Conservation (phyloP, 2,888 invertebrate species). For the Drosophila longiperda region DNA sequence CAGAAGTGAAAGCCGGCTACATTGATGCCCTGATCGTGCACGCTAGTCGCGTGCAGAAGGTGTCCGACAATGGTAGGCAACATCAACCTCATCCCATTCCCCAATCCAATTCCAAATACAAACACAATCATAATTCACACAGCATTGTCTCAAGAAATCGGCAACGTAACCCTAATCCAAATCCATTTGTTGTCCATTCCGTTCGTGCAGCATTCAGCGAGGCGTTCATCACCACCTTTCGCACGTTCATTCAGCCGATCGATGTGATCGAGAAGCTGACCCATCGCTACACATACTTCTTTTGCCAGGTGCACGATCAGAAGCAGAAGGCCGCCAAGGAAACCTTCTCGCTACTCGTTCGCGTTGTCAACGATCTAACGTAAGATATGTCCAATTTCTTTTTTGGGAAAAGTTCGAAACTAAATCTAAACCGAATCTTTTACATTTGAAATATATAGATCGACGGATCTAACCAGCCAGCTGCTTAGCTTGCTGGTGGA, state of each 20-base stretch:
- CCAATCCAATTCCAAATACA: conserved; percentile 3
- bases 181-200: conserved; percentile 53
- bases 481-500: conserved; percentile 94
- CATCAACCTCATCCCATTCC: conserved; percentile 11
- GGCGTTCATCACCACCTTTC: conserved; percentile 98
- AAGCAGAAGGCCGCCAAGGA: conserved; percentile 92
- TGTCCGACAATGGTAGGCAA: conserved; percentile 83
- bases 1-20: conserved; percentile 96
- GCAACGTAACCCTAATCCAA: conserved; percentile 36
- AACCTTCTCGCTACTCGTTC: conserved; percentile 95
- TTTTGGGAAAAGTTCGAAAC: neutral
- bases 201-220: conserved; percentile 87
- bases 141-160: conserved; percentile 26
- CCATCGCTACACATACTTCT: conserved; percentile 88
- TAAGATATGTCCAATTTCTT: conserved; percentile 86
- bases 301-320: conserved; percentile 88
- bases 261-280: conserved; percentile 94
- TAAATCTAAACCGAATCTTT: neutral
- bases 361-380: conserved; percentile 98
- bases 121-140: conserved; percentile 12
- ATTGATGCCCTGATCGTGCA: conserved; percentile 97
- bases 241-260: conserved; percentile 96
- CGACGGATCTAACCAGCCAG: conserved; percentile 92
- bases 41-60: conserved; percentile 96
- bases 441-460: conserved; percentile 85